Evolutionary conservation across 2,888 invertebrate species (phyloP).

Genomic region (Tinea trinotella): DNA sequence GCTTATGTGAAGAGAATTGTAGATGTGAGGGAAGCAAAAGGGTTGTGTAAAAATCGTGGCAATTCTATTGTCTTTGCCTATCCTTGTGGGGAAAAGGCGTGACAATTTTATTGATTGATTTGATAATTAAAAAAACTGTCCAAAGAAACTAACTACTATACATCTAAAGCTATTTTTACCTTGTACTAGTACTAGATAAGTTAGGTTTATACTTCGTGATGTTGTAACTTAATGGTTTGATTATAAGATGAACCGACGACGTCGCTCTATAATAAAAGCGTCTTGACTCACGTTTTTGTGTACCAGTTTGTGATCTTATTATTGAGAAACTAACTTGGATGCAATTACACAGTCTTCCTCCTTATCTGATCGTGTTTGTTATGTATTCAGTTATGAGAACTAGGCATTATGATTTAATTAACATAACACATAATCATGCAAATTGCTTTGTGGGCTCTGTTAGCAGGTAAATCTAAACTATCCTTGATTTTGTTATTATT

Average conservation of each 20-base stretch:
- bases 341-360: slow-evolving; percentile 33
- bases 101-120: no score
- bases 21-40: no score
- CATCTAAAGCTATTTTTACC: not conserved
- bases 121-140: no score
- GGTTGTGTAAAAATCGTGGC: no score
- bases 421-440: slow-evolving; percentile 1
- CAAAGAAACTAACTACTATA: no score
- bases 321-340: slow-evolving; percentile 53
- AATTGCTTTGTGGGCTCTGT: not conserved
- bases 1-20: no score
- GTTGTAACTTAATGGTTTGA: slow-evolving; percentile 56
- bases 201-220: slow-evolving; percentile 24
- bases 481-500: no score
- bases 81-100: no score
- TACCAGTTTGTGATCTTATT: slow-evolving; percentile 50
- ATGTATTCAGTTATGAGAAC: slow-evolving; percentile 61
- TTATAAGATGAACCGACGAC: slow-evolving; percentile 46
- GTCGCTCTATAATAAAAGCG: slow-evolving; percentile 40
- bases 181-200: slow-evolving; percentile 2
- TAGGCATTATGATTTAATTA: slow-evolving; percentile 13
- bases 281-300: slow-evolving; percentile 61
- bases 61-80: no score
- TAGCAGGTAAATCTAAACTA: not conserved
- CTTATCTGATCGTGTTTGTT: slow-evolving; percentile 60